Percentiles rank a stretch among this genome's conserved stretches.
Conservation (phyloP, 2,888 invertebrate species). For the Mimachlamys varia region DNA sequence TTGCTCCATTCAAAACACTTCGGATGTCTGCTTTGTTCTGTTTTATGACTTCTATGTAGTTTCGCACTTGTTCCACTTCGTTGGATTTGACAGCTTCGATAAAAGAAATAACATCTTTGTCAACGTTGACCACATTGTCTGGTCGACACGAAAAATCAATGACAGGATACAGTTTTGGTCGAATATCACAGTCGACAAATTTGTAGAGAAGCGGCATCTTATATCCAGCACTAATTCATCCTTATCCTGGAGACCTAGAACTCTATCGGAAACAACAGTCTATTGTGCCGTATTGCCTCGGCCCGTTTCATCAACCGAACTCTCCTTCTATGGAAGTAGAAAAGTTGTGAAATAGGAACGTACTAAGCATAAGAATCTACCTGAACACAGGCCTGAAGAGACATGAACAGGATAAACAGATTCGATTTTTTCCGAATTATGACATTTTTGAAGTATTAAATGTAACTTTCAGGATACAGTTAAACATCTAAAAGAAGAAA, state of each 20-base stretch:
- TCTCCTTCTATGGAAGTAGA: background rate
- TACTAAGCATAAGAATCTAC: too few relatives aligned
- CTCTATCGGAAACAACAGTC: background rate
- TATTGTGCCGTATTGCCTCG: background rate
- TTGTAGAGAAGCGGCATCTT: slow-evolving; percentile 26
- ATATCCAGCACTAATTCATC: background rate
- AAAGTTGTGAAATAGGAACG: background rate
- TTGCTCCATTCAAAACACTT: slow-evolving; percentile 28
- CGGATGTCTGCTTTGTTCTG: background rate
- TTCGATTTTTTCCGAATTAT: too few relatives aligned
- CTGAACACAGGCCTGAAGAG: too few relatives aligned
- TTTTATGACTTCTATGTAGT: background rate
- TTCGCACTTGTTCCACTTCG: background rate
- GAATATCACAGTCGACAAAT: slow-evolving; percentile 7
- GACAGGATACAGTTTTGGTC: background rate
- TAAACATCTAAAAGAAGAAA: too few relatives aligned
- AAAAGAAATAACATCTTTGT: slow-evolving; percentile 22
- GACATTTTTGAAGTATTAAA: too few relatives aligned
- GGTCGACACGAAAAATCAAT: background rate
- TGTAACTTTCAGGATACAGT: too few relatives aligned
- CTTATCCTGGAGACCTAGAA: background rate
- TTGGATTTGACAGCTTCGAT: slow-evolving; percentile 2
- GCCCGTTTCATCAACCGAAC: slow-evolving; percentile 6
- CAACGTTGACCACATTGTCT: slow-evolving; percentile 17
- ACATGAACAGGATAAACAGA: too few relatives aligned